A percentile compares a stretch with the other conserved stretches of the same genome.
phyloP scores from a whole-genome alignment of 2,888 invertebrate species.

The Nomada hirtipes region DNA sequence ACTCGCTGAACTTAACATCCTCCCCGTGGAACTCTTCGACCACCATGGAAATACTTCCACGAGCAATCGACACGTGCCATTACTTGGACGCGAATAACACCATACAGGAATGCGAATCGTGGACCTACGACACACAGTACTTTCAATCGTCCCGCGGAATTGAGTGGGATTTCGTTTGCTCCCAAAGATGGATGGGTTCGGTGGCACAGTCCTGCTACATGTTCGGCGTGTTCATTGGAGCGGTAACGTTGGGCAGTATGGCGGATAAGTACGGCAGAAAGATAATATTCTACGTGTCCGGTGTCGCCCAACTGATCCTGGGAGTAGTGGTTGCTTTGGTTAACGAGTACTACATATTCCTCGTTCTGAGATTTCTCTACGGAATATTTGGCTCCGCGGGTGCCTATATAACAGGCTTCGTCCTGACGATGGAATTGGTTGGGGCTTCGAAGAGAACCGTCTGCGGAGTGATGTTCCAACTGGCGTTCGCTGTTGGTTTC shows the following conservation, averaged over 20 bases:
- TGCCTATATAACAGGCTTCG: conserved; percentile 87
- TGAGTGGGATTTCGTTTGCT: conserved; percentile 94
- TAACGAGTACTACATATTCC: conserved; percentile 91
- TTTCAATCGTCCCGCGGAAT: conserved; percentile 90
- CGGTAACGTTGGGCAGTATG: conserved; percentile 90
- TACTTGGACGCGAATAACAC: conserved; percentile 82
- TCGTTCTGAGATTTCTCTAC: conserved; percentile 89
- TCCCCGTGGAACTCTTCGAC: conserved; percentile 9
- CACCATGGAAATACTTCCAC: conserved; percentile 37
- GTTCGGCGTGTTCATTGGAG: conserved; percentile 93
- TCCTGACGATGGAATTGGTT: conserved; percentile 92
- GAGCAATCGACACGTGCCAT: conserved; percentile 86
- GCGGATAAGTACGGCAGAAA: conserved; percentile 93
- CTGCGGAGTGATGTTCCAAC: conserved; percentile 93
- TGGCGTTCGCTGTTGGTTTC: conserved; percentile 91
- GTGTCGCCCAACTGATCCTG: conserved; percentile 89
- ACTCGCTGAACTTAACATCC: conserved; percentile 2
- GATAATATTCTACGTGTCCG: conserved; percentile 91
- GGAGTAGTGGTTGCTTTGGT: conserved; percentile 90
- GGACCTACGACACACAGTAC: conserved; percentile 91
- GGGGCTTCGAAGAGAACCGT: conserved; percentile 92
- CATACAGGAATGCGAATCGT: conserved; percentile 85
- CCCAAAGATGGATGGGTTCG: conserved; percentile 92
- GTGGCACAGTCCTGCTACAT: conserved; percentile 92
- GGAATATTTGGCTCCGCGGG: conserved; percentile 95